Evolutionary conservation across 2,113 vertebrate species (phyloP), one percentile per base, ranked within the genome.

Genomic region (Brevimyrus niger): DNA sequence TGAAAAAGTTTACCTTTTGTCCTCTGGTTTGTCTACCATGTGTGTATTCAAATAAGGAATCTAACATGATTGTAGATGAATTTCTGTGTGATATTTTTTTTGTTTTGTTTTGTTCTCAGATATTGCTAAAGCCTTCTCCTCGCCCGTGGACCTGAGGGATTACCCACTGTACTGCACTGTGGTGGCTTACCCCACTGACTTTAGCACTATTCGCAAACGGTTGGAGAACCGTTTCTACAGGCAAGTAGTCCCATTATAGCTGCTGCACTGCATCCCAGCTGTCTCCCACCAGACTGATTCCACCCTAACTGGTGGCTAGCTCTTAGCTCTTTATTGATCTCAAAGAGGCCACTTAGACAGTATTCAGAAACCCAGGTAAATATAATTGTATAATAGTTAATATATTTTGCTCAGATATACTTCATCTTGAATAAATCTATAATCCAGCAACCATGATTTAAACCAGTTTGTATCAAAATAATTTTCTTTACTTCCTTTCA

Each of bases 101-200:
- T 7, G 85, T 46, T 46, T 46, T 46, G 4, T 6, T 6, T 46
- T 87, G 93, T 93, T 88, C 92, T 31, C 94, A 99, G 98, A 99
- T 90, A 96, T 99, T 91, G 97, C 97, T n/a, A 98, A 97, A 91
- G 96, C 97, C 4, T 99, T 99, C 92, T 95, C 96, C 89, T 96
- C 94, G 87, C 98, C 98, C 0, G 98, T 99, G 92, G 97, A 98
- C 94, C 97, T 99, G 92, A 96, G 94, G 94, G 97, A 97, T 94
- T 99, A 99, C 92, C 97, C 98, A 47, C 95, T 98, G 90, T 99
- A 99, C 94, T 99, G 98, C 96, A 99, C 98, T 91, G 98, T 96
- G 84, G 97, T 99, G 93, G 96, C 98, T 89, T 99, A 99, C 92
- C 97, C 97, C 91, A 99, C 98, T 88, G 98, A 99, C 96, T 97